Conservation (phyloP, 2,797 vertebrate genomes). For the Mormyrops attenuatus region DNA sequence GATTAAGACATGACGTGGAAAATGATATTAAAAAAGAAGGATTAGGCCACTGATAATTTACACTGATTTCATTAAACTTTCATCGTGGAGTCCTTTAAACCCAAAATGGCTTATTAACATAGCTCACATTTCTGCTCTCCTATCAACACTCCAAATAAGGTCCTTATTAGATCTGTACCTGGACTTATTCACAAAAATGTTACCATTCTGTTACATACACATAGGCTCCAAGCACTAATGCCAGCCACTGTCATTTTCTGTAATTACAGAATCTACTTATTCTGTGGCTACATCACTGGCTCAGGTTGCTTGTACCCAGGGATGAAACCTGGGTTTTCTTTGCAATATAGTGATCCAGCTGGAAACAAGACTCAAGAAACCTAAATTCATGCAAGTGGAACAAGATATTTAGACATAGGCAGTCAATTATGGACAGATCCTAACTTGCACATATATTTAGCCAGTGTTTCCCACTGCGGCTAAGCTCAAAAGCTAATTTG, state of each 20-base stretch:
- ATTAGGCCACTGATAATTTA: slow-evolving; percentile 60
- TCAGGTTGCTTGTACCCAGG: background rate
- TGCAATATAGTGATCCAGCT: background rate
- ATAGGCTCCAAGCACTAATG: background rate
- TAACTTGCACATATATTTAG: background rate
- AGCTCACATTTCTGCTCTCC: slow-evolving; percentile 49
- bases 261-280: slow-evolving; percentile 9
- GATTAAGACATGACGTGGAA: slow-evolving; percentile 50
- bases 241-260: slow-evolving; percentile 10
- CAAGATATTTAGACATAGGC: background rate
- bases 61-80: slow-evolving; percentile 68
- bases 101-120: slow-evolving; percentile 64
- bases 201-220: slow-evolving; percentile 12
- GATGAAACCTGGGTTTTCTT: background rate
- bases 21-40: slow-evolving; percentile 54
- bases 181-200: slow-evolving; percentile 18
- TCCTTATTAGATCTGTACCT: slow-evolving; percentile 43
- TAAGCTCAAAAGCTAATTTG: background rate
- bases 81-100: slow-evolving; percentile 57
- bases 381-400: background rate
- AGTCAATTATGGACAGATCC: background rate
- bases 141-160: slow-evolving; percentile 63
- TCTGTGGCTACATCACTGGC: background rate
- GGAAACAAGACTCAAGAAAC: background rate
- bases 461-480: background rate